Percentiles rank a stretch among this genome's conserved stretches.
Evolutionary conservation across 2,888 invertebrate genomes (phyloP).

Genomic region (Harpagoxenus sublaevis): DNA sequence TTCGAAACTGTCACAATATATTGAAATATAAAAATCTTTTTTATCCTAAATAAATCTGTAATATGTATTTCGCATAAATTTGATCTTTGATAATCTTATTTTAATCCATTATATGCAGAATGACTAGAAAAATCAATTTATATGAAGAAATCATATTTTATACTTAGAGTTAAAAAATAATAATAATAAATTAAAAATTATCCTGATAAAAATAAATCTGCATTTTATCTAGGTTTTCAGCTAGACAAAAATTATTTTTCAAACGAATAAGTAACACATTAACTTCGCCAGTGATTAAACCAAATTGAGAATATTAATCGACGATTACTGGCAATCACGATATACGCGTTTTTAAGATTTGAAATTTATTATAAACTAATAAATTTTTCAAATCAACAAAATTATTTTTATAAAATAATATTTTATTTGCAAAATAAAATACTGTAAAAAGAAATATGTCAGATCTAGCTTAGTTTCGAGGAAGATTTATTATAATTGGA

Average conservation of each 20-base stretch:
- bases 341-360: too few species aligned
- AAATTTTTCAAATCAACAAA: too few species aligned
- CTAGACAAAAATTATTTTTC: not conserved
- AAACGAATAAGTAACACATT: too few species aligned
- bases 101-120: not conserved
- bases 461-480: not conserved
- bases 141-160: not conserved
- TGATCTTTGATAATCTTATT: not conserved
- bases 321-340: too few species aligned
- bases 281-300: too few species aligned
- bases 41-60: not conserved
- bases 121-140: constrained; percentile 4
- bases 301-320: too few species aligned
- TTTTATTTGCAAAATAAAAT: not conserved
- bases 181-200: not conserved
- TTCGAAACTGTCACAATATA: not conserved
- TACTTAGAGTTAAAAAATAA: not conserved
- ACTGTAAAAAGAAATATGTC: not conserved
- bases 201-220: not conserved
- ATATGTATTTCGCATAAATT: not conserved
- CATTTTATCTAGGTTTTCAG: not conserved
- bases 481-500: constrained; percentile 13
- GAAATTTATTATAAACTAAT: too few species aligned
- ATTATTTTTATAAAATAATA: not conserved
- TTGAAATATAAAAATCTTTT: not conserved